Base-by-base conservation (phyloP, 2,888 invertebrate genomes). In the Ligdia adustata region DNA sequence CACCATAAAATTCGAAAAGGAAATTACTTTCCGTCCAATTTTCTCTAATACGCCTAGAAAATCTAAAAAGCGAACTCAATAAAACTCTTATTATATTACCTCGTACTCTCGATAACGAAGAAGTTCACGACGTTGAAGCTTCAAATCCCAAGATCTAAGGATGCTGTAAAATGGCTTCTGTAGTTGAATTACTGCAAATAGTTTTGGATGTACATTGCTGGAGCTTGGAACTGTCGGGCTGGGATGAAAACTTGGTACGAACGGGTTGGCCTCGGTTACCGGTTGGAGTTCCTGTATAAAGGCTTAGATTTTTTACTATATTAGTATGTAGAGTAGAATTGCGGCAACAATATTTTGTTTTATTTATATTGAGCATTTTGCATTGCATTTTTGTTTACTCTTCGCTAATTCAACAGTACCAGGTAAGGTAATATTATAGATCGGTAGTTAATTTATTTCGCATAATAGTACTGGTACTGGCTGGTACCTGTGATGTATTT, bases 111-210 rank as follows among this genome's bases (percentile, higher is more conserved):
- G 37, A 53, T 44, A 50, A 33, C n/a, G 33, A 33, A 43, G 26
- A 40, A 47, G 40, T 41, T 50, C 26, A 18, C 9, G 15, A 47
- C 37, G 33, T 44, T 28, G 16, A 16, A 31, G 45, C 31, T 34
- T 42, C 35, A 45, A 48, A 48, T 48, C 47, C 28, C 6, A 33
- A 38, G 34, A 34, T 51, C 26, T 39, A 1, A n/a, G 12, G 31
- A 39, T 24, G 26, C 32, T 40, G 37, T 40, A 35, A 41, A 46
- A 43, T 37, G 42, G 39, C 31, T 48, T 34, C 22, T n/a, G 20
- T 38, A 41, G 41, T 44, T 48, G 40, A 75, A 72, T 72, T 73
- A 76, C 71, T 73, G 71, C 71, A 68, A 72, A 75, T 78, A 71
- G 69, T 68, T 69, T 70, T 61, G 62, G 47, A 15, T 46, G 18